Evolutionary conservation across 2,888 invertebrate species (phyloP), one percentile per base, ranked within the genome.

Genomic region (Penaeus monodon): DNA sequence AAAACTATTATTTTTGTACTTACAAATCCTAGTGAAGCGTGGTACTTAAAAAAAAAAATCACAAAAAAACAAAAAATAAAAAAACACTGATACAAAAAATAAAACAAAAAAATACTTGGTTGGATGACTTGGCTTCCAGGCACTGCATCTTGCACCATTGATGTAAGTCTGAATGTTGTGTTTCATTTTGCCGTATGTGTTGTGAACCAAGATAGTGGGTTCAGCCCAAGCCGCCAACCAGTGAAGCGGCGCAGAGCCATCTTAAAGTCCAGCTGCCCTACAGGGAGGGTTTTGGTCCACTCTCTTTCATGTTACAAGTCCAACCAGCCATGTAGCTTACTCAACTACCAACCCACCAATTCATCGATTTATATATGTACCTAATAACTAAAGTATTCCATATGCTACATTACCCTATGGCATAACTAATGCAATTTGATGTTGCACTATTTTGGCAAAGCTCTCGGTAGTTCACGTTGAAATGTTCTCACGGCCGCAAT

Each of bases 1-100:
- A 79, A 84, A 81, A 73, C 74, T 66, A 85, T 74, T 85, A 85
- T 85, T 85, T 81, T 85, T 81, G 85, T 85, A 85, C 85, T 85
- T 85, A 85, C 85, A 81, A 80, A 74, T 81, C 85, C 85, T 85
- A 81, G 85, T 85, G 81, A 85, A 81, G 85, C 81, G 74, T 74
- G 85, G 80, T 85, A 85, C 85, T 80, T 76, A 84, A 84, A 84
- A 76, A 64, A 29, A 77, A 77, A 76, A 76, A n/a, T n/a, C 24
- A n/a, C 57, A 77, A 77, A 77, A 77, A 77, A 77, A 77, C 77
- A 49, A 77, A 49, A 29, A 49, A 74, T 63, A 24, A 64, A 49
- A 33, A 80, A 65, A 70, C 29, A 65, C 33, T 65, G 80, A 20
- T 14, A 63, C 65, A 29, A 27, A 49, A 64, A 65, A 38, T 33